phyloP scores from a whole-genome alignment of 2,888 invertebrate species.

The Euclidia mi region DNA sequence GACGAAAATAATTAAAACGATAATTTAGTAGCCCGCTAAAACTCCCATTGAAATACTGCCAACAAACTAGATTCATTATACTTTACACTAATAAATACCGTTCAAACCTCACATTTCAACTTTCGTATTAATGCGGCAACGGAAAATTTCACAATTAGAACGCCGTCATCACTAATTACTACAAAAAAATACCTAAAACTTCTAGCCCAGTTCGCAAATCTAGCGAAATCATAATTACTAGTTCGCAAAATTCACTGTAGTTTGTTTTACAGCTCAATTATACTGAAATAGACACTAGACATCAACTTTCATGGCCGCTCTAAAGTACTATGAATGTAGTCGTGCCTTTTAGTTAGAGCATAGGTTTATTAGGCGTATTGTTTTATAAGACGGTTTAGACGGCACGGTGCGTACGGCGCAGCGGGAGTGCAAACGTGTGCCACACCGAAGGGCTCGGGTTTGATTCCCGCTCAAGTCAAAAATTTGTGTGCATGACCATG shows the following conservation, averaged over 20 bases:
- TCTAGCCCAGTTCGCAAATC: slow-evolving; percentile 11
- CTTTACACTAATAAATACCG: neutral
- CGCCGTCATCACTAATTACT: slow-evolving; percentile 7
- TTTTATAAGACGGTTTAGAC: no score
- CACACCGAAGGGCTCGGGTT: no score
- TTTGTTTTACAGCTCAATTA: slow-evolving; percentile 50
- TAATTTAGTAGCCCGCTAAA: no score
- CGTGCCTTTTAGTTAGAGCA: slow-evolving; percentile 26
- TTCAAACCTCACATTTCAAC: neutral
- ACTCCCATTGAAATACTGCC: no score
- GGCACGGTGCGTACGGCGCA: no score
- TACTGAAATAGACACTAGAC: slow-evolving; percentile 37
- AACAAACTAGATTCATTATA: no score
- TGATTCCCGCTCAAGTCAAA: no score
- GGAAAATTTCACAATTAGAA: neutral
- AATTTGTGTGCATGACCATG: no score
- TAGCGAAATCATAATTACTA: slow-evolving; percentile 50
- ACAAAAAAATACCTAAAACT: slow-evolving; percentile 8
- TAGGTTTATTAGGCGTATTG: neutral
- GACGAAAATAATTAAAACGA: no score
- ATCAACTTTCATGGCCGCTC: slow-evolving; percentile 30
- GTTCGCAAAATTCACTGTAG: slow-evolving; percentile 34
- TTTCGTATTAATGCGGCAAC: slow-evolving; percentile 1
- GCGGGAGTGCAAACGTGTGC: no score
- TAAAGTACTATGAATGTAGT: slow-evolving; percentile 27